Evolutionary conservation across 2,888 invertebrate species (phyloP), one percentile per base, ranked within the genome.

Genomic region (Diploptera punctata): DNA sequence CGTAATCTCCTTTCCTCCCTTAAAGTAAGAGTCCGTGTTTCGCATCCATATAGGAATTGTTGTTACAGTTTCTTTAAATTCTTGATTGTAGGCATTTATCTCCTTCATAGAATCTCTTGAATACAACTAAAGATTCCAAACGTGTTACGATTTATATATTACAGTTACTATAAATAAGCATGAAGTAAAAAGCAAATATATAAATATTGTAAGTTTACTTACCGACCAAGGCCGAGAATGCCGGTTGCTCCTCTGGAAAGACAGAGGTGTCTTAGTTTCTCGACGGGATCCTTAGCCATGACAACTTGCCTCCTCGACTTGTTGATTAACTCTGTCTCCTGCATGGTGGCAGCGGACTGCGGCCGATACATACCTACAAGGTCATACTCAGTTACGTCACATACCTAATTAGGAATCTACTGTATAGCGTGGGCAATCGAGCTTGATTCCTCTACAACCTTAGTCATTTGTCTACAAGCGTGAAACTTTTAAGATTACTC

Each of bases 221-320:
- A 94, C 93, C 95, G 91, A 78, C 93, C 93, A 61, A 98, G 84
- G 1, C 93, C 94, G 79, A 97, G 87, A 80, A 98, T 95, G 69
- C 97, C 97, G 29, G 89, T 89, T 33, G 95, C 93, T 21, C 98
- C 98, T 74, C 97, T 87, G 1, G 92, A 87, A 68, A 97, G 86
- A 82, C 97, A 97, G 76, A 93, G 85, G 76, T 94, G 85, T 61
- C 97, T 88, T 76, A 98, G 84, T 80, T 91, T 91, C 83, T 97
- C 93, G 73, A 97, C 83, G 0, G 95, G 91, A 82, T 97, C 95
- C 74, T 89, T 91, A 19, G 92, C 86, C 68, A 85, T 83, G 73
- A 87, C 83, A 68, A 93, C 83, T 65, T 92, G 91, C 26, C 93
- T 87, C 54, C 87, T 84, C 75, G 93, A 90, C 84, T 90, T 91